Base-by-base conservation (phyloP, 2,888 invertebrate species). In the Zaprionus obscuricornis region DNA sequence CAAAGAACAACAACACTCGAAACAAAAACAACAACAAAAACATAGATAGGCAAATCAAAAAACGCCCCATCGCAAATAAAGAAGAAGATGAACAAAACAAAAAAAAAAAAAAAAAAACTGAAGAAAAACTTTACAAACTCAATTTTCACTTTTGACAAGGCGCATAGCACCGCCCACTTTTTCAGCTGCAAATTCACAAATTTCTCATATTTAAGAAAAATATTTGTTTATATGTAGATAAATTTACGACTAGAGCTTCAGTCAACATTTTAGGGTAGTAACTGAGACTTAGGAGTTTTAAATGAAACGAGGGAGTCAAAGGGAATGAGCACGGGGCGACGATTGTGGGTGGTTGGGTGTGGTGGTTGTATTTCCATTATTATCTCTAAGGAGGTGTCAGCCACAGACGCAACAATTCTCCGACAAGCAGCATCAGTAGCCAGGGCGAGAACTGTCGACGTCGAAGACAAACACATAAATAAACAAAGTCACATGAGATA, bases 141-240 rank as follows among this genome's bases (percentile, higher is more conserved):
- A 86, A 86, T 81, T 81, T 81, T 74, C 74, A 81, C 70, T 74
- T 85, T 45, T 74, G 66, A 85, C 85, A 75, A 52, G 52, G 34
- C 55, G 37, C 40, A 64, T 13, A 60, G 59, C 34, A 27, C 46
- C 74, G 73, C 76, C 74, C 73, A 71, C 56, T 65, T 69, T 56
- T 40, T 17, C 33, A 34, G 29, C 46, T 46, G 40, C 66, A 72
- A 50, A 70, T 56, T 54, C 70, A 58, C 59, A 66, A 68, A 60
- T 59, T 70, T 83, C 60, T 62, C 66, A 74, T 81, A 86, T 84
- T 86, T 82, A 81, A 64, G 71, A 74, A 86, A 68, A 74, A 81
- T 81, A 81, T 81, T 81, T 81, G 85, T 81, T 86, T 81, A 86
- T 86, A 66, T 77, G 81, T 67, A 65, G 75, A 81, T 86, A 81